These are phyloP conservation scores for Heliconius ethilla DNA, from an alignment of 2,888 invertebrate species.

Conservation along the genomic window DNA sequence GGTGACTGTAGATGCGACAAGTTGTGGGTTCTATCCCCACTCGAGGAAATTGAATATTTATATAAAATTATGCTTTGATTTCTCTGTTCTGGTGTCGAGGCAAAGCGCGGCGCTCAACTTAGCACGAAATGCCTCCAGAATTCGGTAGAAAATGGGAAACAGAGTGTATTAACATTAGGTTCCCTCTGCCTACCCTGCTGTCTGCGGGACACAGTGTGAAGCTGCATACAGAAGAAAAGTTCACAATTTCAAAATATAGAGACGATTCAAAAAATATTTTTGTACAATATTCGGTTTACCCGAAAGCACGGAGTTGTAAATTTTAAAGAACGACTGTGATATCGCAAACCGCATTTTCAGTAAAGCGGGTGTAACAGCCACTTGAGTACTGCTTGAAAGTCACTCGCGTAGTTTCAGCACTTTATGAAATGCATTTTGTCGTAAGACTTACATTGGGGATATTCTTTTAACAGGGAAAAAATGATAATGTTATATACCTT, in stretches of 20 bases:
- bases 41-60: no score
- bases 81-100: no score
- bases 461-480: slow-evolving; percentile 18
- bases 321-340: slow-evolving; percentile 27
- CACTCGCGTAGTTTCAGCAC: slow-evolving; percentile 37
- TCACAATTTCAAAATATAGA: not conserved
- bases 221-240: not conserved
- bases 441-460: slow-evolving; percentile 43
- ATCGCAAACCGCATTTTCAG: slow-evolving; percentile 31
- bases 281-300: slow-evolving; percentile 1
- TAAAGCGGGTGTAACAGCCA: slow-evolving; percentile 34
- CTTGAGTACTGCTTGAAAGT: slow-evolving; percentile 40
- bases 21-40: no score
- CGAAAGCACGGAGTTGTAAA: slow-evolving; percentile 25
- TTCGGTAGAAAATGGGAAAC: no score
- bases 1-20: no score
- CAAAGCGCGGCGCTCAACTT: no score
- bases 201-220: no score
- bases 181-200: no score
- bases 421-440: slow-evolving; percentile 51
- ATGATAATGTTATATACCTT: not conserved
- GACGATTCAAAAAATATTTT: slow-evolving; percentile 16
- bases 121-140: no score
- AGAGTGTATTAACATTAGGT: no score
- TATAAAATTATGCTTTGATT: no score